Evolutionary conservation across 2,888 invertebrate genomes (phyloP), one percentile per base, ranked within the genome.

Genomic region (Tipula helvola): DNA sequence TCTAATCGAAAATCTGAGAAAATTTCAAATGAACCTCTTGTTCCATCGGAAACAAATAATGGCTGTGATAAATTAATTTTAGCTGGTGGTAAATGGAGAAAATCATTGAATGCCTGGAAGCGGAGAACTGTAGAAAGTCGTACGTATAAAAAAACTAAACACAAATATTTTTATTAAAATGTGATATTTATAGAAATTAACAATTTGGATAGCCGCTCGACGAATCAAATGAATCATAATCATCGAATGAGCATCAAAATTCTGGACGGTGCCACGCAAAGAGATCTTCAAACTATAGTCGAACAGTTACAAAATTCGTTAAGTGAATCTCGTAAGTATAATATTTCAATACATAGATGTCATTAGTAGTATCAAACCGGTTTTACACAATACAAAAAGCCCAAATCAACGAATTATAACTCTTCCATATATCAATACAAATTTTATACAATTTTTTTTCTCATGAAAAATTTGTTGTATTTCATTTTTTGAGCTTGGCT

Each of bases 401-500:
- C 36, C n/a, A 84, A 36, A n/a, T 36, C 36, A 84, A 84, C n/a
- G 36, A 84, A 39, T 13, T n/a, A 16, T 13, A n/a, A 10, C 41
- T 84, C 84, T 84, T 84, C 41, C 41, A 39, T 7, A 84, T 13
- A 8, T n/a, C 13, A 84, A n/a, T 39, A 39, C 3, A 84, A 28
- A 39, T 7, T 71, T 71, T 71, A 28, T 71, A 71, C 71, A 71
- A 28, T 28, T 28, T 71, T 71, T 71, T 71, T 71, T 71, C 71
- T 71, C 71, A 28, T 71, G 28, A 71, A 71, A 12, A 84, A 5
- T n/a, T 84, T 84, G 36, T 84, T 84, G n/a, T 84, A 84, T 84
- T 84, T 84, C 84, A 84, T 84, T 39, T 84, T 84, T 84, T 84
- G 85, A 85, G 85, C 85, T 85, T 85, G 85, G 85, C 85, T 85